phyloP scores from a whole-genome alignment of 1,140 invertebrate genomes.

The Drosophila jambulina region DNA sequence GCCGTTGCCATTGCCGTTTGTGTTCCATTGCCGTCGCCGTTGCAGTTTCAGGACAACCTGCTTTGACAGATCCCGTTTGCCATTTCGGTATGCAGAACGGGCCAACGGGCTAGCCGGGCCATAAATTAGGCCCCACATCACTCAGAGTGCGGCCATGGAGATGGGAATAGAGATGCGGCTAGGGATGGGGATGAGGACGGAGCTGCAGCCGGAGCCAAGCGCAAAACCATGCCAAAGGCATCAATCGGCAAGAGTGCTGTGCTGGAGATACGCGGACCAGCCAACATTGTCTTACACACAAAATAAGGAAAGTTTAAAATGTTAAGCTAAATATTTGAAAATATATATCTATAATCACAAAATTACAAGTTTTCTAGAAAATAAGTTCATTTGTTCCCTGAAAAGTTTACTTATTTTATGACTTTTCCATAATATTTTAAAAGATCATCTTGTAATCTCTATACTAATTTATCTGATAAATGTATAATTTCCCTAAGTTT shows the following conservation, averaged over 20 bases:
- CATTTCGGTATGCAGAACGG: constrained; percentile 50
- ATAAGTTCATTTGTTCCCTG: not conserved
- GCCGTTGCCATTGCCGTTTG: constrained; percentile 9
- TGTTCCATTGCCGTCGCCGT: constrained; percentile 14
- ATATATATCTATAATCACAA: not conserved
- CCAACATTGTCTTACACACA: constrained; percentile 6
- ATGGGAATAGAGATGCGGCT: constrained; percentile 14
- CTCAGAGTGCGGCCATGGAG: constrained; percentile 35
- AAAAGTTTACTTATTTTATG: too few species aligned
- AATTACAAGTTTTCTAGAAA: not conserved
- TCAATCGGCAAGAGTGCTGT: constrained; percentile 71
- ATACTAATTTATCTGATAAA: not conserved
- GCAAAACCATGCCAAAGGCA: constrained; percentile 73
- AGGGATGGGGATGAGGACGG: not conserved
- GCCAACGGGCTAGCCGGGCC: constrained; percentile 31
- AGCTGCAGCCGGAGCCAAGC: constrained; percentile 38
- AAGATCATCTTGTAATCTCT: not conserved
- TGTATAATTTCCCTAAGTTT: not conserved
- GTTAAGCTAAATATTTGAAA: not conserved
- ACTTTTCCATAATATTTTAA: too few species aligned
- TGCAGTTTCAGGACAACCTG: constrained; percentile 36
- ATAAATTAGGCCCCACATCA: constrained; percentile 72
- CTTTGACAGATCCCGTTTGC: constrained; percentile 71
- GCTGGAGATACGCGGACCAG: constrained; percentile 30
- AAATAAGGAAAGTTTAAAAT: not conserved